Base-by-base conservation (phyloP, 2,888 invertebrate species). In the Oligia fasciuncula region DNA sequence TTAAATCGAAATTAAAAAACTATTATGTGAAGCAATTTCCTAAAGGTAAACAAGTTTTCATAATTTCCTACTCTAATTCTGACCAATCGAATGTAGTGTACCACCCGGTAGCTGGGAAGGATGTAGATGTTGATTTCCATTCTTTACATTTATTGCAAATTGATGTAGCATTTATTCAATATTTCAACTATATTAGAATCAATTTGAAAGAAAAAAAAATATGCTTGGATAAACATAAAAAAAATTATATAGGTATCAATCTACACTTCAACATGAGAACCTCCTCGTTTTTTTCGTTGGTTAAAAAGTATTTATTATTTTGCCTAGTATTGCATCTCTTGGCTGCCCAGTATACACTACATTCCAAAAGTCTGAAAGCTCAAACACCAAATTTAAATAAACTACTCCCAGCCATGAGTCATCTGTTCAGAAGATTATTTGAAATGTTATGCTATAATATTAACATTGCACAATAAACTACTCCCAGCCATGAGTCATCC, bases 1-100 rank as follows among this genome's bases (percentile, higher is more conserved):
- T 46, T n/a, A 67, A 43, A 43, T 82, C 85, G 69, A 80, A 81
- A 78, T 69, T 67, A 66, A 67, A 23, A 66, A 78, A 75, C 29
- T 80, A 86, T 80, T 85, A 87, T 76, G 79, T 77, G 1, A 87
- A 81, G 75, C 78, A 84, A 74, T 80, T 80, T 74, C 63, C 74
- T 78, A 73, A 86, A 66, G 23, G 51, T 54, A 79, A 81, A 84
- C 72, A 81, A 75, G 71, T 68, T 81, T 79, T 78, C 77, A 72
- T 76, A 76, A 84, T 86, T 78, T 81, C 67, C 83, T 76, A 62
- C 14, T 19, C 14, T 19, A 17, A 62, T 65, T 77, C 43, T 9
- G 6, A 83, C 57, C 23, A 69, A n/a, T 66, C 49, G 63, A 69
- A 72, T 73, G 76, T 65, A 75, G 51, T 73, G 72, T 73, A 51